Evolutionary conservation across 2,888 invertebrate genomes (phyloP).

Genomic region (Thyatira batis): DNA sequence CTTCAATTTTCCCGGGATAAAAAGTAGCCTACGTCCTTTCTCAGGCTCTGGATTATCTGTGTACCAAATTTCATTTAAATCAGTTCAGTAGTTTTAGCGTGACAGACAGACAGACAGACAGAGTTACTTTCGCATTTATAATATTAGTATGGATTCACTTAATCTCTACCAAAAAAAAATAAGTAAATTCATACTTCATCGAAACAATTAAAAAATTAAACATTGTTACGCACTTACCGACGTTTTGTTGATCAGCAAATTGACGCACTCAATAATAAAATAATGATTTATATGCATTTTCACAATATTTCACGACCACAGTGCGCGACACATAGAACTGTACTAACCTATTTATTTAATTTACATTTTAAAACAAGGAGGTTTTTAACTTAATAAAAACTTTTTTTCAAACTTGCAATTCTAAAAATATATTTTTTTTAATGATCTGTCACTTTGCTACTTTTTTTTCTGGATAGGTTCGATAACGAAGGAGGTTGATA

Average conservation of each 20-base stretch:
- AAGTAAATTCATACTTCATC: not conserved
- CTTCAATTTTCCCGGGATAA: no score
- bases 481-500: no score
- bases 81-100: not conserved
- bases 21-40: no score
- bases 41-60: no score
- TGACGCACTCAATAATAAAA: not conserved
- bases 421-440: no score
- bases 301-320: not conserved
- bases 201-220: not conserved
- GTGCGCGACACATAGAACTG: not conserved
- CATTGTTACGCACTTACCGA: not conserved
- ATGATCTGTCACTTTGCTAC: no score
- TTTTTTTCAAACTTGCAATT: no score
- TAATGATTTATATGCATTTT: not conserved
- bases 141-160: no score
- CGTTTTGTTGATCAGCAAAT: not conserved
- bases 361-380: not conserved
- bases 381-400: not conserved
- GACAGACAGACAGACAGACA: no score
- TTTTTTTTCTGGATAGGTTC: no score
- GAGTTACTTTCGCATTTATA: no score
- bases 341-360: not conserved
- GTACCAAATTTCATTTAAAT: not conserved
- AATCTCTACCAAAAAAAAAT: no score